A percentile compares a stretch with the other conserved stretches of the same genome.
These are phyloP conservation scores for Auanema sp. DNA, from an alignment of 2,888 invertebrate genomes.

Conservation along the genomic window DNA sequence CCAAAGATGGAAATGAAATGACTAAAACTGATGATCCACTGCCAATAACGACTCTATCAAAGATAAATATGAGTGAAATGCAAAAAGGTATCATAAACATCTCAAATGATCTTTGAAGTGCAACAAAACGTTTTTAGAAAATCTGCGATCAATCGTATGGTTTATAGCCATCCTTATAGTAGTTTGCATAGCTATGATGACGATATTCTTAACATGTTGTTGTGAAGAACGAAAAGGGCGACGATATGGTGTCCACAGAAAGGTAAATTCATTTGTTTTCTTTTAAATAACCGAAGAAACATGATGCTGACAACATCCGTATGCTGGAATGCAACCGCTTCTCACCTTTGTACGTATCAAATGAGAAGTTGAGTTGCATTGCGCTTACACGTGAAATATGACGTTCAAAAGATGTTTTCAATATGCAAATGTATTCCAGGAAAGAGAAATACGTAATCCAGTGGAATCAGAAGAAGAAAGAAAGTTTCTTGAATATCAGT, in stretches of 20 bases:
- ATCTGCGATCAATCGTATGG: slow-evolving; percentile 65
- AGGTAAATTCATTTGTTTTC: slow-evolving; percentile 18
- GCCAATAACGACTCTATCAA: slow-evolving; percentile 31
- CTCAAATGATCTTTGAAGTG: no score
- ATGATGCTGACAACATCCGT: no score
- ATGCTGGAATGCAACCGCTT: background rate
- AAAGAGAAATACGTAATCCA: slow-evolving; percentile 51
- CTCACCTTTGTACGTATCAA: background rate
- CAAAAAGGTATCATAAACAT: no score
- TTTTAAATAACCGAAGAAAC: no score
- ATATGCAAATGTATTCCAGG: slow-evolving; percentile 23
- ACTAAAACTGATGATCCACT: slow-evolving; percentile 21
- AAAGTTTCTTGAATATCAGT: slow-evolving; percentile 60
- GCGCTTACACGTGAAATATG: no score
- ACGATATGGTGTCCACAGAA: slow-evolving; percentile 45
- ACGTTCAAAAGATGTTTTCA: no score
- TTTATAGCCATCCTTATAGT: slow-evolving; percentile 65
- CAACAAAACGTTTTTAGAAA: no score
- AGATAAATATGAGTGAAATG: slow-evolving; percentile 36
- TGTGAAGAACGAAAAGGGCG: slow-evolving; percentile 42
- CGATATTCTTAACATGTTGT: slow-evolving; percentile 61
- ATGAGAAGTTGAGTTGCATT: no score
- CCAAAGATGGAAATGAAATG: slow-evolving; percentile 79
- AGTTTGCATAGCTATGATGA: slow-evolving; percentile 62
- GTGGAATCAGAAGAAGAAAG: slow-evolving; percentile 55